Conservation (phyloP, 2,888 invertebrate species). For the Volucella inanis region DNA sequence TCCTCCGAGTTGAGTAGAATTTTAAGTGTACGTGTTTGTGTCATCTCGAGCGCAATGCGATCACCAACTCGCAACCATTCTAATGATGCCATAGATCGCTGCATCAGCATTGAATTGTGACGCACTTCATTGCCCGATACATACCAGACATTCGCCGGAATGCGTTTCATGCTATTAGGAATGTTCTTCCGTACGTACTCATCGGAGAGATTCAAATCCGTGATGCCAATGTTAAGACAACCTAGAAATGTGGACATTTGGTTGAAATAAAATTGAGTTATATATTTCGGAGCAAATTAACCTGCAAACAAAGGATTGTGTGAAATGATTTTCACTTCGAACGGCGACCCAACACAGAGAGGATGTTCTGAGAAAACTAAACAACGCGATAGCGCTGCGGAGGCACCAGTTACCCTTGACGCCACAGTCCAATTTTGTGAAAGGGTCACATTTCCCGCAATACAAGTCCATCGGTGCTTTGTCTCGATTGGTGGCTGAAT, state of each 20-base stretch:
- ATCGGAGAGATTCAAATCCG: constrained; percentile 87
- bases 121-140: constrained; percentile 86
- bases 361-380: constrained; percentile 83
- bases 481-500: constrained; percentile 84
- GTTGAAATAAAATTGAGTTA: background rate
- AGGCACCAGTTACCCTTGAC: constrained; percentile 80
- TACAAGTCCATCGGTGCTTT: constrained; percentile 83
- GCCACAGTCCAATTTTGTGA: constrained; percentile 83
- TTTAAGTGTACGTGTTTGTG: constrained; percentile 87
- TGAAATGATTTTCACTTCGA: constrained; percentile 82
- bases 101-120: constrained; percentile 87
- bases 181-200: constrained; percentile 87
- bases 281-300: constrained; percentile 60
- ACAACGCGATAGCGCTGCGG: constrained; percentile 81
- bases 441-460: constrained; percentile 81
- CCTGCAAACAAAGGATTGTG: constrained; percentile 83
- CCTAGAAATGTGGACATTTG: constrained; percentile 82
- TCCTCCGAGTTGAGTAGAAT: constrained; percentile 93
- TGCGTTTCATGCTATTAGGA: constrained; percentile 86
- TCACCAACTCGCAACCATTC: constrained; percentile 93
- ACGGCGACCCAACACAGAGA: constrained; percentile 81
- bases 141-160: constrained; percentile 86
- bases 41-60: constrained; percentile 89
- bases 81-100: constrained; percentile 87
- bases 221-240: constrained; percentile 90